Conservation (phyloP, 2,888 invertebrate genomes). For the Saturnia pavonia region DNA sequence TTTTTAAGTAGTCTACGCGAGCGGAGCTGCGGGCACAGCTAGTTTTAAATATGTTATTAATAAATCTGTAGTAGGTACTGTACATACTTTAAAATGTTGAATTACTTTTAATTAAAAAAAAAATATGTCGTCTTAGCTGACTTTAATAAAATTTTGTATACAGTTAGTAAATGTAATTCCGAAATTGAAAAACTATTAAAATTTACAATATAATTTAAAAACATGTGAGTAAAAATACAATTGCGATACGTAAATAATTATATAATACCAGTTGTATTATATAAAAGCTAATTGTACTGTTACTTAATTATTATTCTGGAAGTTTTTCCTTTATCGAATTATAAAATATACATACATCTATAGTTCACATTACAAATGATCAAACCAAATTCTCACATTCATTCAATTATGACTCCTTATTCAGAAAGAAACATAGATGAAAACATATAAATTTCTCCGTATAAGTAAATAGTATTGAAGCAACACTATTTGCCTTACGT, state of each 20-base stretch:
- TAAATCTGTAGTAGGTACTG: no score
- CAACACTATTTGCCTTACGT: slow-evolving; percentile 38
- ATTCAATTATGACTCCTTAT: not conserved
- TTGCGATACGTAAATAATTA: not conserved
- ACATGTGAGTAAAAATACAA: no score
- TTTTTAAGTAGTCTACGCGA: no score
- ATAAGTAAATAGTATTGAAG: slow-evolving; percentile 33
- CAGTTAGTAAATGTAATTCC: no score
- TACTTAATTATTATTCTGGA: not conserved
- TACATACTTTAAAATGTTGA: no score
- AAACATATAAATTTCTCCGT: not conserved
- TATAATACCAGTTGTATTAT: not conserved
- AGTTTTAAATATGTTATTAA: no score
- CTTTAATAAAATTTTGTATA: no score
- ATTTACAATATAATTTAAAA: no score
- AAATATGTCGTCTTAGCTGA: no score
- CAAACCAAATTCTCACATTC: not conserved
- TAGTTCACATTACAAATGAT: not conserved
- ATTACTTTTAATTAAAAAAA: no score
- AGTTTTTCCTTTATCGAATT: not conserved
- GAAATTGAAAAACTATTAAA: no score
- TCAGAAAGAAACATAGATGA: not conserved
- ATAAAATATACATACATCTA: not conserved
- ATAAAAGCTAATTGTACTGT: not conserved
- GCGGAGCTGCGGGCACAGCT: no score